Percentiles rank a stretch among this genome's conserved stretches.
Conservation (phyloP, 2,797 vertebrate genomes). For the Poeciliopsis turneri region DNA sequence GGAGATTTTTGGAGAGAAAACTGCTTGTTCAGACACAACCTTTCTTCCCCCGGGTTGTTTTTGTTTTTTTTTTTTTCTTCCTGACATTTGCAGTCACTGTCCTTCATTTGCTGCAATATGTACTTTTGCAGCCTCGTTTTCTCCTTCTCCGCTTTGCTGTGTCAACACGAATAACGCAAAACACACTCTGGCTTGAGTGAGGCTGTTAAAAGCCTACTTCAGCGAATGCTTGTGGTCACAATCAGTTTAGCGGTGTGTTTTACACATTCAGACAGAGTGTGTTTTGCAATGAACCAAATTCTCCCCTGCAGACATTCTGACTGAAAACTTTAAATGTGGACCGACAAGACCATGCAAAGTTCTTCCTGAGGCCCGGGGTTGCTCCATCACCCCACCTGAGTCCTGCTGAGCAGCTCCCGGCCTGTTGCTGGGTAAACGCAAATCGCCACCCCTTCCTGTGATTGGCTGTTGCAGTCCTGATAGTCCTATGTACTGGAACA, state of each 20-base stretch:
- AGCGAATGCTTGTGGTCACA: constrained; percentile 8
- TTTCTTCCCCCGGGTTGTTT: constrained; percentile 10
- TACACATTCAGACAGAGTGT: not conserved
- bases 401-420: constrained; percentile 49
- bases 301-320: constrained; percentile 9
- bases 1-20: constrained; percentile 50
- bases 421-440: constrained; percentile 79
- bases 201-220: constrained; percentile 16
- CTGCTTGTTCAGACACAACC: constrained; percentile 55
- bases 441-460: constrained; percentile 75
- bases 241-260: not conserved
- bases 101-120: constrained; percentile 50
- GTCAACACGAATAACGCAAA: constrained; percentile 47
- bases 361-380: constrained; percentile 35
- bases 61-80: constrained; percentile 14
- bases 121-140: constrained; percentile 46
- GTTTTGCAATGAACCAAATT: constrained; percentile 2
- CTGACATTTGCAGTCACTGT: constrained; percentile 58
- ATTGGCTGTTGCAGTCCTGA: constrained; percentile 61
- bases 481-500: constrained; percentile 60
- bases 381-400: constrained; percentile 64
- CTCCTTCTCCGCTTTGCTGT: constrained; percentile 32
- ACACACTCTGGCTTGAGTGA: constrained; percentile 36
- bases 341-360: constrained; percentile 40
- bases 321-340: constrained; percentile 30